A percentile compares a stretch with the other conserved stretches of the same genome.
Evolutionary conservation across 2,113 vertebrate genomes (phyloP).

Genomic region (Rhagologus leucostigma): DNA sequence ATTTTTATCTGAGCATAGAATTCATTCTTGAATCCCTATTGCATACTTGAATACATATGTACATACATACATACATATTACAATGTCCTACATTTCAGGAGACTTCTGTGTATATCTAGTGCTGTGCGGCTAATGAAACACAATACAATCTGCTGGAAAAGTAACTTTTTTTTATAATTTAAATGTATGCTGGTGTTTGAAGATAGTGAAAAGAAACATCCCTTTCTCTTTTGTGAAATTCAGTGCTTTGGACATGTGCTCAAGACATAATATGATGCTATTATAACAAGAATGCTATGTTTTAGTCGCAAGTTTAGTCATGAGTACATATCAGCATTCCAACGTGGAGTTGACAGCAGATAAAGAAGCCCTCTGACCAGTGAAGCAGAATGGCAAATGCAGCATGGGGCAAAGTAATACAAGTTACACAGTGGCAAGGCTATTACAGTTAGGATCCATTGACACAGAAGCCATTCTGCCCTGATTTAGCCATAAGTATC

Average conservation of each 20-base stretch:
- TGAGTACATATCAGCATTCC: not conserved
- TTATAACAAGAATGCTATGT: not conserved
- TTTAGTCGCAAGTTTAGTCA: not conserved
- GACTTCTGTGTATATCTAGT: not conserved
- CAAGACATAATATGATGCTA: not conserved
- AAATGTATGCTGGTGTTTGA: not conserved
- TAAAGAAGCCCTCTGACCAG: not conserved
- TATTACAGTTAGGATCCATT: not conserved
- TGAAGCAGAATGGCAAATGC: not conserved
- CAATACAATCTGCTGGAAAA: not conserved
- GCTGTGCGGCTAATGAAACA: not conserved
- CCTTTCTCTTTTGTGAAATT: not conserved
- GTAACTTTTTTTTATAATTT: not conserved
- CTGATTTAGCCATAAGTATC: not conserved
- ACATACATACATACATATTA: not conserved
- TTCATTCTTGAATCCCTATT: not conserved
- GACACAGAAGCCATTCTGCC: not conserved
- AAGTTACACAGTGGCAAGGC: not conserved
- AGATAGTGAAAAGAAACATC: not conserved
- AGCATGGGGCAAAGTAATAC: not conserved
- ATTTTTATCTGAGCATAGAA: not conserved
- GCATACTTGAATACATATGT: not conserved
- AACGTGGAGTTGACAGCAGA: not conserved
- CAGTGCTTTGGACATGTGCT: not conserved
- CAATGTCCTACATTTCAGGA: not conserved